A percentile compares a stretch with the other conserved stretches of the same genome.
These are phyloP conservation scores for Tretioscincus oriximinensis DNA, from an alignment of 2,113 vertebrate genomes.

Conservation along the genomic window DNA sequence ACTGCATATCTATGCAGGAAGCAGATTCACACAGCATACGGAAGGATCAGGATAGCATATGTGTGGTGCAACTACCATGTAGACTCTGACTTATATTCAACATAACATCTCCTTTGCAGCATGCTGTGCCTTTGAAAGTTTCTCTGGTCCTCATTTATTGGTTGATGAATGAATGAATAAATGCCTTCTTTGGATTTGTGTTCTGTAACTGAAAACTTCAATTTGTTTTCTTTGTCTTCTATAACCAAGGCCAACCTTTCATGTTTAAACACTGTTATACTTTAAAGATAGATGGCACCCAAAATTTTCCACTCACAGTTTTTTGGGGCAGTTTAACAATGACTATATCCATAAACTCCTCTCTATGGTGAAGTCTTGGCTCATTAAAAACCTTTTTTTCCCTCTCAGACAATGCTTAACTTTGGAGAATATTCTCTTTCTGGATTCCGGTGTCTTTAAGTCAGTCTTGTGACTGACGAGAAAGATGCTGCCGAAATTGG, in stretches of 20 bases:
- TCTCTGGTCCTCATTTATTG: not conserved
- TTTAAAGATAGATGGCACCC: not conserved
- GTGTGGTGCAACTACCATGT: too few species aligned
- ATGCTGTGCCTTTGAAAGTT: too few species aligned
- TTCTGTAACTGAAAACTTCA: not conserved
- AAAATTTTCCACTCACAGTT: not conserved
- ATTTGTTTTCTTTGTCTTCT: not conserved
- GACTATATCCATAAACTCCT: not conserved
- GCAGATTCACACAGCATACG: too few species aligned
- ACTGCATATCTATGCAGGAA: too few species aligned
- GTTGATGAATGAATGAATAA: not conserved
- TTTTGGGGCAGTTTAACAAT: not conserved
- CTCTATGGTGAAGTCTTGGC: conserved; percentile 20
- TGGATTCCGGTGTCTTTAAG: conserved; percentile 47
- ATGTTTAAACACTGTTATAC: not conserved
- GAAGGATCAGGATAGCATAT: too few species aligned
- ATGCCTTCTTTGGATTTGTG: not conserved
- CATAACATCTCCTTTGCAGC: not conserved
- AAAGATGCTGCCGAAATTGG: conserved; percentile 75
- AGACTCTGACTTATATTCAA: too few species aligned
- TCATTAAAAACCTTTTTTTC: conserved; percentile 55
- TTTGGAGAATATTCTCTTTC: conserved; percentile 70
- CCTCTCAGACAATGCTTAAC: conserved; percentile 74
- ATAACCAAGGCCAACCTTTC: not conserved
- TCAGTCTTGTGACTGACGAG: conserved; percentile 71